Evolutionary conservation across 2,113 vertebrate genomes (phyloP), one percentile per base, ranked within the genome.

Genomic region (Oncorhynchus nerka): DNA sequence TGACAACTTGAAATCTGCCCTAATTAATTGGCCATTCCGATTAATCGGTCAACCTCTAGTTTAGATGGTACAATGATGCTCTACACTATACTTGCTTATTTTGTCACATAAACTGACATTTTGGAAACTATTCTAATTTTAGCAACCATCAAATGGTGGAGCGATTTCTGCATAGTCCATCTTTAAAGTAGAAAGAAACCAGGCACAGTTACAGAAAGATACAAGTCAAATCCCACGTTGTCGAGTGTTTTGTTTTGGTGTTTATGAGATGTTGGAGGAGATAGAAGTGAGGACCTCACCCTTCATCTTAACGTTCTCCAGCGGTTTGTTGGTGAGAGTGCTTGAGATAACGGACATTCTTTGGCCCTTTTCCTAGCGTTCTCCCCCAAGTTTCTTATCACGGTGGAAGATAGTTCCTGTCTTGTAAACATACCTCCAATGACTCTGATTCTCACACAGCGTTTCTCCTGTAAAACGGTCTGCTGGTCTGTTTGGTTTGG

Each of bases 311-410:
- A 70, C 70, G 13, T 80, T 71, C 51, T 77, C 11, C 9, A 68
- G 68, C 20, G 48, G 30, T 82, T 83, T 73, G 80, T 22, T 20
- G 62, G 70, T 70, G 74, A 79, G 76, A 68, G 82, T 71, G 79
- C 67, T 77, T 64, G 8, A 84, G 79, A 85, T 87, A 85, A 86
- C 70, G n/a, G 51, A 24, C 83, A 75, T 84, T 84, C 67, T 73
- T 74, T 74, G 78, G 62, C 64, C 75, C 62, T 71, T 89, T 76
- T 79, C 66, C 45, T 79, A 45, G 64, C 5, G 1, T 76, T 68
- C 55, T 49, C 55, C n/a, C 65, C 24, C 65, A 39, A 49, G 70
- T 48, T 48, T 70, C 68, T 81, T 83, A 83, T 88, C 83, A 75
- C 68, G 19, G 45, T 67, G 16, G 75, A 59, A 61, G 28, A 67